Evolutionary conservation across 2,797 vertebrate genomes (phyloP).

Genomic region (Intellagama lesueurii): DNA sequence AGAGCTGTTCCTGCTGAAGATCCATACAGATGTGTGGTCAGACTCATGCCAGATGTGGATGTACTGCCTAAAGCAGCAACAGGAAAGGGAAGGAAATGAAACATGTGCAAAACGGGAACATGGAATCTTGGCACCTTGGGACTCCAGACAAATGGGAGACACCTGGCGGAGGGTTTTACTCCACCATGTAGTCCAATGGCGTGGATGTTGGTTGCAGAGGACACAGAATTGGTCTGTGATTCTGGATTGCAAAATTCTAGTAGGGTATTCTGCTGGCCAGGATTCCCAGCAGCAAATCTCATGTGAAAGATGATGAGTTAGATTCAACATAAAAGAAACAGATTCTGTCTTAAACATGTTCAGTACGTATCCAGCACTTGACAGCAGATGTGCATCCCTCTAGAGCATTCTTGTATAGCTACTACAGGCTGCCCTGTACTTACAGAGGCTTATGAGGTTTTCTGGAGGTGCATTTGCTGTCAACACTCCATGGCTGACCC

Average conservation of each 20-base stretch:
- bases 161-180: conserved; percentile 46
- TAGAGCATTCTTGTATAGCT: not conserved
- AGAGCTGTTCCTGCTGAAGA: conserved; percentile 45
- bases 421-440: not conserved
- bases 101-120: conserved; percentile 67
- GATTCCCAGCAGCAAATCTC: not conserved
- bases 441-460: not conserved
- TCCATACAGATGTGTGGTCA: conserved; percentile 50
- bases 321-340: not conserved
- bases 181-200: conserved; percentile 46
- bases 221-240: not conserved
- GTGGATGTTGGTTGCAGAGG: not conserved
- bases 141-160: conserved; percentile 62
- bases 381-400: rapidly evolving
- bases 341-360: not conserved
- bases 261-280: not conserved
- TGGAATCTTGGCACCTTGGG: conserved; percentile 62
- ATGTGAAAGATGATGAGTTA: conserved; percentile 12
- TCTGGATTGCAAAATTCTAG: not conserved
- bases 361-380: not conserved
- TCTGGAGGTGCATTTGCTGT: not conserved
- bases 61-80: conserved; percentile 26
- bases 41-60: conserved; percentile 63
- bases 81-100: conserved; percentile 66
- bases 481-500: not conserved